phyloP scores from a whole-genome alignment of 2,797 vertebrate species.

The Melanotaenia pygmaea region DNA sequence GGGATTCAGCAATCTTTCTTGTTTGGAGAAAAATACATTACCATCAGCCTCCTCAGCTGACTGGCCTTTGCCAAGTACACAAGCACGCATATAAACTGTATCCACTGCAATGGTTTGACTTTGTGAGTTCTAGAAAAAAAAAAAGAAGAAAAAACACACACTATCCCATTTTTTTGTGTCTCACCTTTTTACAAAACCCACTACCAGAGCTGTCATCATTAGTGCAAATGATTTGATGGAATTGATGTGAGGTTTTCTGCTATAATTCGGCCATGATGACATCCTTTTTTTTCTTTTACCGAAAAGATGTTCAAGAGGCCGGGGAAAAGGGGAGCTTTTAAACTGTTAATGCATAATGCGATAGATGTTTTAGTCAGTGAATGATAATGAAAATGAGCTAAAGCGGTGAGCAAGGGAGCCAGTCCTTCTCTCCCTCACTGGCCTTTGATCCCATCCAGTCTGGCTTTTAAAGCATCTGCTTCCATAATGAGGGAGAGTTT shows the following conservation, averaged over 20 bases:
- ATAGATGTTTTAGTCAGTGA: conserved; percentile 72
- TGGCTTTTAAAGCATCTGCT: conserved; percentile 81
- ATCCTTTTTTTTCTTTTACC: conserved; percentile 33
- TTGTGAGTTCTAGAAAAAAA: conserved; percentile 11
- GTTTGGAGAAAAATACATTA: conserved; percentile 85
- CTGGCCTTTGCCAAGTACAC: conserved; percentile 48
- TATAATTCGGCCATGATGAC: conserved; percentile 39
- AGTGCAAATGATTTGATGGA: conserved; percentile 49
- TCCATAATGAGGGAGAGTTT: conserved; percentile 82
- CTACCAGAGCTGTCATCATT: conserved; percentile 34
- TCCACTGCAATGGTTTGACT: conserved; percentile 33
- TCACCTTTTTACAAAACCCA: conserved; percentile 6
- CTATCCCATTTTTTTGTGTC: not conserved
- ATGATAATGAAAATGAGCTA: conserved; percentile 77
- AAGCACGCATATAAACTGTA: conserved; percentile 22
- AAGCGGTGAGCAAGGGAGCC: conserved; percentile 60
- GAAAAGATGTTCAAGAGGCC: conserved; percentile 57
- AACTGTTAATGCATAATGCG: conserved; percentile 73
- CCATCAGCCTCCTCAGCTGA: conserved; percentile 58
- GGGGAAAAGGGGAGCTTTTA: conserved; percentile 70
- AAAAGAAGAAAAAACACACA: conserved; percentile 2
- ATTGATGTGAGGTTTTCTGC: conserved; percentile 46
- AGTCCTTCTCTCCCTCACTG: conserved; percentile 59
- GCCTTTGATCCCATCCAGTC: conserved; percentile 79
- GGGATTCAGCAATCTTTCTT: conserved; percentile 85